Conservation (phyloP, 2,888 invertebrate genomes). For the Drosophila merina region DNA sequence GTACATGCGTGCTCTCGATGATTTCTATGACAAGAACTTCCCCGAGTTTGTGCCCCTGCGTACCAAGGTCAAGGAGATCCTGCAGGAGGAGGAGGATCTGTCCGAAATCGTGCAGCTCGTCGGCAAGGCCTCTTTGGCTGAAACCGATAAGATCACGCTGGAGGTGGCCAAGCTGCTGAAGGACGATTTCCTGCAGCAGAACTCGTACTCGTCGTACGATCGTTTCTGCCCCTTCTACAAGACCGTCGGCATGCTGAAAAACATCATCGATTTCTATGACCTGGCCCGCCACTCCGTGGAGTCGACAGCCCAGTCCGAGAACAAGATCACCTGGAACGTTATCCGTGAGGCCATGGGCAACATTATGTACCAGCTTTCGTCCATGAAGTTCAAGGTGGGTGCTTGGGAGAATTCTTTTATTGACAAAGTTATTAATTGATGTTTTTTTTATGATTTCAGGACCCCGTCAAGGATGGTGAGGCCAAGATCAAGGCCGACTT, state of each 20-base stretch:
- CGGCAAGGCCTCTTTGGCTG: slow-evolving; percentile 99
- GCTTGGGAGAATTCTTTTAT: neutral
- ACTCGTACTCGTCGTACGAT: slow-evolving; percentile 97
- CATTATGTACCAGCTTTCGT: slow-evolving; percentile 97
- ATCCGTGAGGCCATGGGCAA: slow-evolving; percentile 99
- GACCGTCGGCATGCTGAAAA: slow-evolving; percentile 99
- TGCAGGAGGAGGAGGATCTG: slow-evolving; percentile 99
- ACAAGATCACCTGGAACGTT: slow-evolving; percentile 99
- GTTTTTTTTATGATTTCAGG: slow-evolving; percentile 85
- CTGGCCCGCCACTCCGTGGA: slow-evolving; percentile 99
- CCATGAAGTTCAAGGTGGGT: slow-evolving; percentile 99
- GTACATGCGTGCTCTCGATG: slow-evolving; percentile 98
- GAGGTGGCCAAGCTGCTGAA: slow-evolving; percentile 99
- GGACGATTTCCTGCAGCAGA: slow-evolving; percentile 99
- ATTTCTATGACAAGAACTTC: slow-evolving; percentile 99
- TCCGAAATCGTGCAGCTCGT: slow-evolving; percentile 99
- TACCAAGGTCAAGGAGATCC: slow-evolving; percentile 97
- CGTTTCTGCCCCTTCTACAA: slow-evolving; percentile 99
- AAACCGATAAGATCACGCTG: slow-evolving; percentile 99
- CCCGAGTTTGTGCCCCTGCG: slow-evolving; percentile 98
- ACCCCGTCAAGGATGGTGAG: slow-evolving; percentile 99
- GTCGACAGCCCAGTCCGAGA: slow-evolving; percentile 98
- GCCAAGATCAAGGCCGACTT: slow-evolving; percentile 98
- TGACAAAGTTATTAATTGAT: neutral
- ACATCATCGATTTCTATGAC: slow-evolving; percentile 99